phyloP scores from a whole-genome alignment of 1,140 invertebrate genomes.

The Ceratina calcarata region DNA sequence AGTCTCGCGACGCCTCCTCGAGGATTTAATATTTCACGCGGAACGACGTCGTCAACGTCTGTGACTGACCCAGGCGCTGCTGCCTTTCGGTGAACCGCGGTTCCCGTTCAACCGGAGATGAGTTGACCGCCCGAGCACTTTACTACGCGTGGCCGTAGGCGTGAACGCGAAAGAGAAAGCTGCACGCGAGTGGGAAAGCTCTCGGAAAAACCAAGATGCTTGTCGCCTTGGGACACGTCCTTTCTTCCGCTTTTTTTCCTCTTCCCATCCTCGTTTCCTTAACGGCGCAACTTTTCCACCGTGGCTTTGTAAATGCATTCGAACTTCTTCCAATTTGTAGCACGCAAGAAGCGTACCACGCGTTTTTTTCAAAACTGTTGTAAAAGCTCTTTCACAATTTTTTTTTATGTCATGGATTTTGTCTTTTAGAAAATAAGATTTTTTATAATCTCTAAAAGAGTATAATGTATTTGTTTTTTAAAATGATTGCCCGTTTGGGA shows the following conservation, averaged over 20 bases:
- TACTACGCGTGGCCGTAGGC: constrained; percentile 32
- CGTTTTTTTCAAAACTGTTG: no score
- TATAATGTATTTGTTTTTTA: no score
- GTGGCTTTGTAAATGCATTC: background rate
- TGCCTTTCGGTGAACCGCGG: constrained; percentile 23
- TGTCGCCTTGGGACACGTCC: constrained; percentile 3
- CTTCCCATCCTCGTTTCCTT: background rate
- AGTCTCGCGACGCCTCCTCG: background rate
- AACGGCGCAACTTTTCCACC: background rate
- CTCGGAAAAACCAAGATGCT: constrained; percentile 9
- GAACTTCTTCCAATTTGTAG: no score
- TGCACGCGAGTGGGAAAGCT: background rate
- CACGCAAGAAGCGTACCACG: background rate
- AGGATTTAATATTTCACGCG: constrained; percentile 36
- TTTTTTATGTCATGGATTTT: no score
- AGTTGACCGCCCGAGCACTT: constrained; percentile 37
- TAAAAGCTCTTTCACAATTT: no score
- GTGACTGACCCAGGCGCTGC: background rate
- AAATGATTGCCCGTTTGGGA: no score
- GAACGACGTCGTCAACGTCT: background rate
- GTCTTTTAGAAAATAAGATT: no score
- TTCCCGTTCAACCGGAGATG: constrained; percentile 23
- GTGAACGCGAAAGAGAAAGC: background rate
- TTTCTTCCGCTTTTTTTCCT: background rate
- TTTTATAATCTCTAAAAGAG: no score